Conservation (phyloP, 2,797 vertebrate species). For the Cetoscarus ocellatus region DNA sequence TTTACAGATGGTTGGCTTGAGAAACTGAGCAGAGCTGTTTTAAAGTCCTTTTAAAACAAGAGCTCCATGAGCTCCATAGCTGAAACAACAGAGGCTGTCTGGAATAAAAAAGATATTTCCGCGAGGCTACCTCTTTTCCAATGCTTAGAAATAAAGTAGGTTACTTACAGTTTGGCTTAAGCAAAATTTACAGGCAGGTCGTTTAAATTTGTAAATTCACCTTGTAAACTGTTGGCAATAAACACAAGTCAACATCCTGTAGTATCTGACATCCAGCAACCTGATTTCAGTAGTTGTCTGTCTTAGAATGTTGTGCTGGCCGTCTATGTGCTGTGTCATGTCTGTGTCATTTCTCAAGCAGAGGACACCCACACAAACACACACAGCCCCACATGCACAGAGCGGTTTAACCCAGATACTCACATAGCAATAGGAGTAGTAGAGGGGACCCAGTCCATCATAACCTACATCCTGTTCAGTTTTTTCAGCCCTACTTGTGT, state of each 20-base stretch:
- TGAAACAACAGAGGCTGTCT: too few relatives aligned
- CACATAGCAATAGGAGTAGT: constrained; percentile 35
- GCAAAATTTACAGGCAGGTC: neutral
- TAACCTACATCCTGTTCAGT: constrained; percentile 51
- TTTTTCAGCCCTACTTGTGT: constrained; percentile 34
- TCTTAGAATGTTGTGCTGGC: constrained; percentile 2
- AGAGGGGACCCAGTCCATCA: constrained; percentile 34
- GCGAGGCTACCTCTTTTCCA: too few relatives aligned
- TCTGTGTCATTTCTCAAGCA: constrained; percentile 4
- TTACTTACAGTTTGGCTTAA: neutral
- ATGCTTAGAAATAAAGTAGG: too few relatives aligned
- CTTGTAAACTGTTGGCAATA: neutral
- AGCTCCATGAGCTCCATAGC: too few relatives aligned
- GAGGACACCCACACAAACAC: constrained; percentile 11
- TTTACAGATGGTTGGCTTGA: too few relatives aligned
- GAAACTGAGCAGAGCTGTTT: too few relatives aligned
- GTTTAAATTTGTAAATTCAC: neutral
- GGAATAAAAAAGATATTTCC: too few relatives aligned
- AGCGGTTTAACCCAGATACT: constrained; percentile 49
- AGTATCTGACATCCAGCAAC: neutral
- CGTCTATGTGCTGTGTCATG: constrained; percentile 22
- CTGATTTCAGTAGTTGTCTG: neutral
- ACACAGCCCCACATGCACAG: neutral
- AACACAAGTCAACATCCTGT: too few relatives aligned
- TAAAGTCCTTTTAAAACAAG: too few relatives aligned